These are phyloP conservation scores for Chymomyza fuscimana DNA, from an alignment of 2,888 invertebrate genomes.

Conservation along the genomic window DNA sequence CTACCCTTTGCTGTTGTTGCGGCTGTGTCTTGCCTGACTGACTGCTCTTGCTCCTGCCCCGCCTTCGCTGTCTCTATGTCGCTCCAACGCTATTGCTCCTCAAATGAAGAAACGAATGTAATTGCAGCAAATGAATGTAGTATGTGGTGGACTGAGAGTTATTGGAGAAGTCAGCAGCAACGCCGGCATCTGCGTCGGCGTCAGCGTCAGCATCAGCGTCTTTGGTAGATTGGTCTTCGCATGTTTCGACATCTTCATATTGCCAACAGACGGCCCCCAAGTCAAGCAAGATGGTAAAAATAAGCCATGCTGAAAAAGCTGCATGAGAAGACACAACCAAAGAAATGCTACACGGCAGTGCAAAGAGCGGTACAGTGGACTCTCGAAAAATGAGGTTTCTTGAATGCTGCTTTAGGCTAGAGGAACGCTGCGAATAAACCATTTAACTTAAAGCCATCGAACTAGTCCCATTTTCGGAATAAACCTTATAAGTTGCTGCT, in stretches of 20 bases:
- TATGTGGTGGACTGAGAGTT: constrained; percentile 41
- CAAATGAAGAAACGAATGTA: constrained; percentile 46
- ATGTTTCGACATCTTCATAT: constrained; percentile 50
- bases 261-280: constrained; percentile 8
- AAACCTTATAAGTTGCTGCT: no score
- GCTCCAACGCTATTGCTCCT: not conserved
- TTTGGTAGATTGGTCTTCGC: constrained; percentile 32
- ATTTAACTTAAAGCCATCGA: no score
- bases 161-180: not conserved
- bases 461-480: no score
- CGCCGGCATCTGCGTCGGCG: no score
- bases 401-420: no score
- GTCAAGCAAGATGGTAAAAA: not conserved
- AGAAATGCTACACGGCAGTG: not conserved
- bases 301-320: constrained; percentile 2
- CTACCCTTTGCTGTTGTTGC: not conserved
- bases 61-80: not conserved
- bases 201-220: not conserved
- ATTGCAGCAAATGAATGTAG: constrained; percentile 68
- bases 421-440: no score
- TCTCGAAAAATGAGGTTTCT: no score
- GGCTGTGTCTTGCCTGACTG: not conserved
- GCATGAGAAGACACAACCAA: constrained; percentile 8
- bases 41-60: not conserved
- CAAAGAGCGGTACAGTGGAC: not conserved